Percentiles rank a stretch among this genome's conserved stretches.
Evolutionary conservation across 1,140 invertebrate genomes (phyloP).

Genomic region (Riptortus pedestris): DNA sequence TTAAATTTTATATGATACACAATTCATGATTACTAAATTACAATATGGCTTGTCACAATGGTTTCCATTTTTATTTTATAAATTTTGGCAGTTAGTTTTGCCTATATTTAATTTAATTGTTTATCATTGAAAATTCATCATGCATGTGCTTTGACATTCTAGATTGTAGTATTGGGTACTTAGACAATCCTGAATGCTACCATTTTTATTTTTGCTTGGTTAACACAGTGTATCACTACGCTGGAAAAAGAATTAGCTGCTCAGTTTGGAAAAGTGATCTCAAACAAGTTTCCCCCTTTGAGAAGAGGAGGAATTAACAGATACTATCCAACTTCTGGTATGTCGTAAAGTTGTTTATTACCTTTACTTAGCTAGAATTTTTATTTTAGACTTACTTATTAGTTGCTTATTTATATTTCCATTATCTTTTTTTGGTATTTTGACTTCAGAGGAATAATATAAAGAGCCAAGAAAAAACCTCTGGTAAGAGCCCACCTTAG

Average conservation of each 20-base stretch:
- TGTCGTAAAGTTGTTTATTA: conserved; percentile 35
- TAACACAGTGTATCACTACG: conserved; percentile 38
- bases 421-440: conserved; percentile 39
- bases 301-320: conserved; percentile 58
- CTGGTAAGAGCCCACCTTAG: too few species aligned
- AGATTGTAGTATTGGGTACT: not conserved
- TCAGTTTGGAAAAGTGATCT: conserved; percentile 53
- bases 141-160: not conserved
- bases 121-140: too few species aligned
- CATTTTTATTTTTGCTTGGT: conserved; percentile 40
- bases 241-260: conserved; percentile 56
- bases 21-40: too few species aligned
- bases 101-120: too few species aligned
- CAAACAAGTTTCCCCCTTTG: conserved; percentile 59
- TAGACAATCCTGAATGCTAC: conserved; percentile 21
- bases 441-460: conserved; percentile 28
- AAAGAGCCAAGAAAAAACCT: too few species aligned
- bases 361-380: not conserved
- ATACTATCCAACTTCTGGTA: conserved; percentile 71
- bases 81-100: too few species aligned
- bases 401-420: conserved; percentile 31
- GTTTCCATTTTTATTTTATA: too few species aligned
- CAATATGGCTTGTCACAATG: too few species aligned
- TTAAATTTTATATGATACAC: too few species aligned
- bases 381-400: not conserved